Evolutionary conservation across 1,140 invertebrate species (phyloP).

Genomic region (Gryllus bimaculatus): DNA sequence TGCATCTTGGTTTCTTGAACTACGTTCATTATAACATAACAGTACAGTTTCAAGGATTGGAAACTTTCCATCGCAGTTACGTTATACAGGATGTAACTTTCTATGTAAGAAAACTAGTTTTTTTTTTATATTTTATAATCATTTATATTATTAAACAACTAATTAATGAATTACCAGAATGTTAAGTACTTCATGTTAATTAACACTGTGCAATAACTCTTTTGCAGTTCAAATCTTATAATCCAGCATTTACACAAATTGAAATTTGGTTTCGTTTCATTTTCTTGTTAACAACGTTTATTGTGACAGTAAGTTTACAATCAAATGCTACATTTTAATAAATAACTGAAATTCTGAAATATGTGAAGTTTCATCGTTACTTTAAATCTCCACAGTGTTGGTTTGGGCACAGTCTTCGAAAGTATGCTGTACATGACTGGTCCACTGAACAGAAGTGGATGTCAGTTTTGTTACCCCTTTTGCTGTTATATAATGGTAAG

Average conservation of each 20-base stretch:
- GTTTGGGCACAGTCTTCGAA: constrained; percentile 80
- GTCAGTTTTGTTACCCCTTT: constrained; percentile 74
- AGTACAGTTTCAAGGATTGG: constrained; percentile 72
- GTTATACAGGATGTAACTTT: constrained; percentile 76
- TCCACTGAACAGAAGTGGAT: constrained; percentile 98
- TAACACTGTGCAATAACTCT: constrained; percentile 24
- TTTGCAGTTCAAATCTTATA: constrained; percentile 90
- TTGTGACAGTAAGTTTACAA: constrained; percentile 64
- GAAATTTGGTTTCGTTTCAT: constrained; percentile 95
- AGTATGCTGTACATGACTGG: constrained; percentile 86
- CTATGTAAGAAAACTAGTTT: constrained; percentile 60
- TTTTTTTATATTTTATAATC: not conserved
- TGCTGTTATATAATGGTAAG: constrained; percentile 88
- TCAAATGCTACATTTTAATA: not conserved
- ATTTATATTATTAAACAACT: not conserved
- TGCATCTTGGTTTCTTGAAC: constrained; percentile 84
- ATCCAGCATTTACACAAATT: constrained; percentile 88
- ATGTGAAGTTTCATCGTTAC: not conserved
- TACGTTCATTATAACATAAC: constrained; percentile 81
- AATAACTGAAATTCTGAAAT: not conserved
- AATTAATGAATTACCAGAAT: not conserved
- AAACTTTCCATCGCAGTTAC: constrained; percentile 73
- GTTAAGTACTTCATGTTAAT: not conserved
- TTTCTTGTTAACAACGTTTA: constrained; percentile 79
- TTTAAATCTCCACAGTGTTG: constrained; percentile 61